phyloP scores from a whole-genome alignment of 2,797 vertebrate genomes.

The Protonibea diacanthus region DNA sequence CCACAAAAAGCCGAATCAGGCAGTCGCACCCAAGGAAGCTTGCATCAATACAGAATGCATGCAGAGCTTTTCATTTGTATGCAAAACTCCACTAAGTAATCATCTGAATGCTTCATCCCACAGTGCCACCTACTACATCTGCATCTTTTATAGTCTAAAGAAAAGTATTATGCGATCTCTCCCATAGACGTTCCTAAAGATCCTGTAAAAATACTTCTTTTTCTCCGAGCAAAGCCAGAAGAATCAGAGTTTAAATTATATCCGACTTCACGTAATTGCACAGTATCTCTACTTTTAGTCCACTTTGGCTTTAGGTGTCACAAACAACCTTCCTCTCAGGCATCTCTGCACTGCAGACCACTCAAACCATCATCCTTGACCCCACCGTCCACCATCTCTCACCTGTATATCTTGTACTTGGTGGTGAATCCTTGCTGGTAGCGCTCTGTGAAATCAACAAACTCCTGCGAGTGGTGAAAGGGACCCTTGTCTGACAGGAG shows the following conservation, averaged over 20 bases:
- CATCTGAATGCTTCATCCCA: constrained; percentile 46
- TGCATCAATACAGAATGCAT: constrained; percentile 30
- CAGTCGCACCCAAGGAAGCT: constrained; percentile 40
- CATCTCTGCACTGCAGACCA: neutral
- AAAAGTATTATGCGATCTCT: constrained; percentile 19
- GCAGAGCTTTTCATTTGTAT: constrained; percentile 51
- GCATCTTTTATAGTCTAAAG: constrained; percentile 37
- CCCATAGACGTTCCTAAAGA: neutral
- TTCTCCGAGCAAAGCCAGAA: neutral
- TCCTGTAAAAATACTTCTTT: neutral
- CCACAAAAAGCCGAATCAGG: constrained; percentile 48
- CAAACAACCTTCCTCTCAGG: neutral
- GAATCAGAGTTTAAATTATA: neutral
- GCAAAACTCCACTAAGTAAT: constrained; percentile 62
- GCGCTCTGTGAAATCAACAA: constrained; percentile 97
- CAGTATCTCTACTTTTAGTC: neutral
- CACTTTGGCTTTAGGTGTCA: neutral
- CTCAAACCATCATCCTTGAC: neutral
- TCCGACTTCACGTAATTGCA: neutral
- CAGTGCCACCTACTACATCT: constrained; percentile 52
- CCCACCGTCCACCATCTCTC: constrained; percentile 52
- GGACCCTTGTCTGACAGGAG: constrained; percentile 98
- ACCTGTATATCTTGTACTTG: constrained; percentile 99
- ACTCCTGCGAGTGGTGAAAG: constrained; percentile 96
- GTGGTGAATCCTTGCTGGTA: constrained; percentile 98